Evolutionary conservation across 37 sponge, comb jelly and placozoan genomes (phyloP), one percentile per base, ranked within the genome.

Genomic region (Chondrosia reniformis): DNA sequence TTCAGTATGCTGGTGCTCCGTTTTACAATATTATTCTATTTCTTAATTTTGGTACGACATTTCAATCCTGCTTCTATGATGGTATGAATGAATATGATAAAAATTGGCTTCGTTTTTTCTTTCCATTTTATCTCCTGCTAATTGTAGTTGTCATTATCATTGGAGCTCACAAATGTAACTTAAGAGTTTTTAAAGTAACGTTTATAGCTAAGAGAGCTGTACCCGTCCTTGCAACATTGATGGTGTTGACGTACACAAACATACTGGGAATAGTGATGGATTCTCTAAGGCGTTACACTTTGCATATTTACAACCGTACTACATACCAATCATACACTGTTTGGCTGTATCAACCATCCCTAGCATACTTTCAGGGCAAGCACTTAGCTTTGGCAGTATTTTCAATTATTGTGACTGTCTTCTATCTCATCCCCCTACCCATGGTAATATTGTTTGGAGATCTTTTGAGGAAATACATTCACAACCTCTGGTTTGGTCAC

Each of bases 101-200:
- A 40, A 25, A 22, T 40, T 38, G 39, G 32, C 72, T 69, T 21
- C 43, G 24, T 10, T 69, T 69, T 40, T 15, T 38, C n/a, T 69
- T 69, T 25, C 72, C 72, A 1, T 21, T 69, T 19, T 69, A 89
- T 44, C 78, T 89, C 56, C 46, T 89, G 38, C 25, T 77, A 15
- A 38, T 89, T 17, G 57, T 81, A 15, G 5, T 67, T 19, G 43
- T 22, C 27, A 74, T 89, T 28, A 84, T 78, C 15, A 17, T 80
- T 9, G 33, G 56, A 22, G 58, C 58, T 34, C 57, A 56, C 77
- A 54, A 55, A 22, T 54, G 36, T 3, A 55, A 55, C 22, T 31
- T 76, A 0, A 52, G 34, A 1, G 42, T 69, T 17, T 69, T 69
- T 40, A 19, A 44, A 15, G 31, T 79, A 1, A 71, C 40, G 0